Conservation (phyloP, 2,113 vertebrate genomes). For the Dunckerocampus dactyliophorus region DNA sequence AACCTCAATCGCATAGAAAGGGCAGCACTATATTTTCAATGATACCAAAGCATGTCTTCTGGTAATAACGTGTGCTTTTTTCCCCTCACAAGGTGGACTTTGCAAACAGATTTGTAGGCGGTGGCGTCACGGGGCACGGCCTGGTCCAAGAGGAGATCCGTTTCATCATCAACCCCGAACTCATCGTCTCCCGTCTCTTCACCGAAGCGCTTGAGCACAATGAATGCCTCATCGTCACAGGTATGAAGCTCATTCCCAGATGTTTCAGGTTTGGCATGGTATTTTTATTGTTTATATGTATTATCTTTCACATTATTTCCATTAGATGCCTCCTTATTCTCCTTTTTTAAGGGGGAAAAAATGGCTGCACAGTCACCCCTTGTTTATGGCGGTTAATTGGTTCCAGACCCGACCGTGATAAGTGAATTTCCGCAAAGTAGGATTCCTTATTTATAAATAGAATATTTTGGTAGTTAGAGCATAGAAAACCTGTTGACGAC, state of each 20-base stretch:
- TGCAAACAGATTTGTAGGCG: constrained; percentile 93
- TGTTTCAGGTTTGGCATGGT: not conserved
- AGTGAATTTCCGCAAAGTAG: no score
- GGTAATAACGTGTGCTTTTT: not conserved
- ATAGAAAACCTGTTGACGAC: no score
- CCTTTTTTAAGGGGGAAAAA: not conserved
- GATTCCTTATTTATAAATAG: no score
- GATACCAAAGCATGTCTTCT: no score
- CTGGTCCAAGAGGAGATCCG: constrained; percentile 98
- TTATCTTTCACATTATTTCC: no score
- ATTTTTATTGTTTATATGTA: no score
- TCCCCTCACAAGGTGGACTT: constrained; percentile 86
- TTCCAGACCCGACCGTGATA: no score
- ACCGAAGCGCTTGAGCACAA: constrained; percentile 91
- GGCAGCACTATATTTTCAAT: not conserved
- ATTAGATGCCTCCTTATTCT: no score
- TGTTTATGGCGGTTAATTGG: not conserved
- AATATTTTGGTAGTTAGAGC: no score
- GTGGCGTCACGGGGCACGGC: constrained; percentile 89
- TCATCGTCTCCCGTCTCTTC: constrained; percentile 93
- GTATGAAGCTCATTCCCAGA: constrained; percentile 57
- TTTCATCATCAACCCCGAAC: constrained; percentile 94
- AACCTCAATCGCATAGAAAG: constrained; percentile 7
- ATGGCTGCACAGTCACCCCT: not conserved
- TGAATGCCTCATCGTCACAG: constrained; percentile 97